Evolutionary conservation across 2,797 vertebrate genomes (phyloP), one percentile per base, ranked within the genome.

Genomic region (Helicolenus hilgendorfi): DNA sequence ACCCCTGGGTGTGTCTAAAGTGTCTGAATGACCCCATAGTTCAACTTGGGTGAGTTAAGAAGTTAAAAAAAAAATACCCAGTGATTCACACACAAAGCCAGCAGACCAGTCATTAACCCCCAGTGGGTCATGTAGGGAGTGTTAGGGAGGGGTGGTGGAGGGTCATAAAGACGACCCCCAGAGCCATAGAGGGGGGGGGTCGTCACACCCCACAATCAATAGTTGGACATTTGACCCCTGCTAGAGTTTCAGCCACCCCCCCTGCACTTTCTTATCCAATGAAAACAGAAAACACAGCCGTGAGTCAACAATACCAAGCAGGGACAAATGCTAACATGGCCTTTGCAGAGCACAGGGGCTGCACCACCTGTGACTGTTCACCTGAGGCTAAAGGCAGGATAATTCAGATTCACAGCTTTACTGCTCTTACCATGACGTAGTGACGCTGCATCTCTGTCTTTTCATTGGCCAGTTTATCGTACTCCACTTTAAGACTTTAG

Each of bases 371-470:
- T 84, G 89, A 84, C 78, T 91, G 72, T 75, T 95, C 86, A 92
- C 92, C 85, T 93, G 85, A 84, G 94, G 94, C 94, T 78, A 89
- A 92, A 87, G 72, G 91, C 85, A 83, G 94, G 89, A 41, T 92
- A 89, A 92, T 92, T 89, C 85, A 85, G 27, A 80, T 15, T 72
- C 77, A 77, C 7, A 11, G 81, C 45, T 84, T 76, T 41, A 76
- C 11, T 63, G 36, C 63, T 72, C 98, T 98, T 95, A 99, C 98
- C 98, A 99, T 99, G 94, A 99, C 98, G 70, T 99, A 99, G 96
- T 99, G 98, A 85, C 98, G 98, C 96, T 99, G 98, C 98, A 99
- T 99, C 96, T 99, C 98, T 0, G 98, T 99, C 97, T 99, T 99
- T 84, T 99, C 98, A 85, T 98, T 99, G 70, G 98, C 98, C 94